Evolutionary conservation across 2,888 invertebrate species (phyloP).

Genomic region (Fragum sueziense): DNA sequence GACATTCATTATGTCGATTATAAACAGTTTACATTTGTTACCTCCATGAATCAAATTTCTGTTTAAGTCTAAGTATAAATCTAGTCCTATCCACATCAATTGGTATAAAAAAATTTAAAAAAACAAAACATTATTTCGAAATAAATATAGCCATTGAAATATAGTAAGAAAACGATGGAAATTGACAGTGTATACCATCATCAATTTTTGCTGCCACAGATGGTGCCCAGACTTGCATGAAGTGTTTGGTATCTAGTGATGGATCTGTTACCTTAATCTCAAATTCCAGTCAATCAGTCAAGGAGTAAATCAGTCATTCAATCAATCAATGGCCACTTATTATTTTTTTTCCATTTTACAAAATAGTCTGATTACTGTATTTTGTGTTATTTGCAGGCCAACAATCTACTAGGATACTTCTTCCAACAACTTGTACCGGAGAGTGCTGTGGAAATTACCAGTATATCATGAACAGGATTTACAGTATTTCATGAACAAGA

Average conservation of each 20-base stretch:
- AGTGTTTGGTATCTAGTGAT: background rate
- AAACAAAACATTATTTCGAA: background rate
- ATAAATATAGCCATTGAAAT: no score
- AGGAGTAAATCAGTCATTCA: background rate
- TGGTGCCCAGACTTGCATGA: background rate
- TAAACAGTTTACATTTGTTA: no score
- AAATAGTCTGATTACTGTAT: background rate
- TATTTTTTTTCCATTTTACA: background rate
- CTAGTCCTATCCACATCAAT: no score
- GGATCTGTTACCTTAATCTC: background rate
- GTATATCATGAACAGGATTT: background rate
- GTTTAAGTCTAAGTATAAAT: background rate
- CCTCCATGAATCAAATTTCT: no score
- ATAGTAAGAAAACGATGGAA: no score
- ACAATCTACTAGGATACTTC: constrained; percentile 70
- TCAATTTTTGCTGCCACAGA: background rate
- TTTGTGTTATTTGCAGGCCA: constrained; percentile 42
- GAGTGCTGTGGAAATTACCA: constrained; percentile 63
- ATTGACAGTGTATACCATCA: no score
- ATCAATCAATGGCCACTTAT: background rate
- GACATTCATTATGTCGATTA: no score
- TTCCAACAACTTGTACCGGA: constrained; percentile 71
- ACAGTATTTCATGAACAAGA: no score
- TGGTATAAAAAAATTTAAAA: background rate
- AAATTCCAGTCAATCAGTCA: background rate